Conservation (phyloP, 23 tunicate genomes). For the Ascidia mentula region DNA sequence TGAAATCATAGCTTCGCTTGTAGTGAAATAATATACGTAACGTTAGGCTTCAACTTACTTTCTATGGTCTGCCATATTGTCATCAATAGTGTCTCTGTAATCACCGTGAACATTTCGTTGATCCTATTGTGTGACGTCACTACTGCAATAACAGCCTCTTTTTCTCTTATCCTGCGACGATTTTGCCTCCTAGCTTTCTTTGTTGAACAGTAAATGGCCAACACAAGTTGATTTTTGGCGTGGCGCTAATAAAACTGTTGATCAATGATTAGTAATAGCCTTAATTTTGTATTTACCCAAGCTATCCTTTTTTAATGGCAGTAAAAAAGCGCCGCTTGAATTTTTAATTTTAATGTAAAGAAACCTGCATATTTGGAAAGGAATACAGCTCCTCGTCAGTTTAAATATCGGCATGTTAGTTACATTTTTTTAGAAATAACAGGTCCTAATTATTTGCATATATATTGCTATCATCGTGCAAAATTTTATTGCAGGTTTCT, state of each 20-base stretch:
- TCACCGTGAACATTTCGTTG: slow-evolving; percentile 4
- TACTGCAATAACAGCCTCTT: background rate
- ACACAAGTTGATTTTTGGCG: background rate
- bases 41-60: background rate
- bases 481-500: too few relatives aligned
- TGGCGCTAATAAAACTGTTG: slow-evolving; percentile 9
- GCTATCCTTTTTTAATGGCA: too few relatives aligned
- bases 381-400: too few relatives aligned
- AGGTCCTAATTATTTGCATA: too few relatives aligned
- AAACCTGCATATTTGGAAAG: too few relatives aligned
- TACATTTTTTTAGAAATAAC: too few relatives aligned
- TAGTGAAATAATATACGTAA: background rate
- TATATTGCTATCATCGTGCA: too few relatives aligned
- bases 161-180: background rate
- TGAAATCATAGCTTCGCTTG: background rate
- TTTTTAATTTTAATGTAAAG: too few relatives aligned
- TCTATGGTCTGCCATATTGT: background rate
- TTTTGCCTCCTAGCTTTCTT: background rate
- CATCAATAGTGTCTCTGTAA: background rate
- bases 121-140: slow-evolving; percentile 1
- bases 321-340: too few relatives aligned
- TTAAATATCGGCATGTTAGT: too few relatives aligned
- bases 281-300: too few relatives aligned
- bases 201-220: background rate
- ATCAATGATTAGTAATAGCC: background rate